Evolutionary conservation across 2,797 vertebrate species (phyloP).

Genomic region (Urosaurus nigricauda): DNA sequence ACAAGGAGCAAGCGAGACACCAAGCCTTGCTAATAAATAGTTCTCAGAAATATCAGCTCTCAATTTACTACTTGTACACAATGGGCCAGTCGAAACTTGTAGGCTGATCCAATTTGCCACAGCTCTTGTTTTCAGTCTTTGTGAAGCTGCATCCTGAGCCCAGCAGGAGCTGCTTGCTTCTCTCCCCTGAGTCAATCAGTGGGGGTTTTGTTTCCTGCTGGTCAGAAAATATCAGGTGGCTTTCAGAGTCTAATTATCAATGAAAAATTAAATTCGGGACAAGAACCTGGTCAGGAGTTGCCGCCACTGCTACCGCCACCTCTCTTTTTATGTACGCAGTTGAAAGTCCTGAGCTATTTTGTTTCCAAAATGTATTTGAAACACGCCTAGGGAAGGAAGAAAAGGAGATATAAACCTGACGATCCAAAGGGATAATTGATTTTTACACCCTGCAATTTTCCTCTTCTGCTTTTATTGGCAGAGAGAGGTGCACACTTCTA

Average conservation of each 20-base stretch:
- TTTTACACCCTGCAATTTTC: constrained; percentile 81
- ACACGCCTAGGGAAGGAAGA: constrained; percentile 69
- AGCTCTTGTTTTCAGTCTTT: constrained; percentile 93
- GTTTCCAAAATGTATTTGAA: constrained; percentile 85
- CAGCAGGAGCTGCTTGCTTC: constrained; percentile 81
- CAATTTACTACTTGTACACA: constrained; percentile 90
- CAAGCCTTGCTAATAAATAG: constrained; percentile 83
- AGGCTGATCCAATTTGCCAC: constrained; percentile 89
- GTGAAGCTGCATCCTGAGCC: constrained; percentile 81
- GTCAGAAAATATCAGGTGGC: constrained; percentile 89
- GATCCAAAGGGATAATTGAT: constrained; percentile 77
- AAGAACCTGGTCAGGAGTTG: constrained; percentile 77
- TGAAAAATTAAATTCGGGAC: constrained; percentile 85
- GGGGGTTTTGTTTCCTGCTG: constrained; percentile 90
- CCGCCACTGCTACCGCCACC: constrained; percentile 70
- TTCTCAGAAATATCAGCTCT: constrained; percentile 87
- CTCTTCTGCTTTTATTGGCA: constrained; percentile 71
- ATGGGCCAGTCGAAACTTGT: constrained; percentile 95
- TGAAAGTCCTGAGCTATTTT: constrained; percentile 83
- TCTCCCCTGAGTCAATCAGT: constrained; percentile 88
- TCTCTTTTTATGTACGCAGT: constrained; percentile 71
- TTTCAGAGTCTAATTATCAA: constrained; percentile 93
- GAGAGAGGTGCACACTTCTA: constrained; percentile 78
- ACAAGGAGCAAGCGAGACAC: constrained; percentile 70
- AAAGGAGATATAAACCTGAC: constrained; percentile 68